Evolutionary conservation across 2,888 invertebrate species (phyloP), one percentile per base, ranked within the genome.

Genomic region (Megamerina dolium): DNA sequence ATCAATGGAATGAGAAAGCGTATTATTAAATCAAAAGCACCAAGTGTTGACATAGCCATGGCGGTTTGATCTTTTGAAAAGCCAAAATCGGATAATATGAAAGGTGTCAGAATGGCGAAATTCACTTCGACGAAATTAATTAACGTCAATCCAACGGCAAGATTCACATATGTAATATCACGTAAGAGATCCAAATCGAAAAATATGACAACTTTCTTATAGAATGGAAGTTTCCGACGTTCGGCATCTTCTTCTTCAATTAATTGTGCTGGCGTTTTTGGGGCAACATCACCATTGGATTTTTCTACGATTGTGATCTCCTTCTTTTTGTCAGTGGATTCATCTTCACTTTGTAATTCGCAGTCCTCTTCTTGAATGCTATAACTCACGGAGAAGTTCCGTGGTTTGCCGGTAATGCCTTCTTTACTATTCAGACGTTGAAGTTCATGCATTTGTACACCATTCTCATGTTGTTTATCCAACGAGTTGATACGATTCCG

Each of bases 21-120:
- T 3, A 81, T 75, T 21, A 75, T 64, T 44, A 84, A 76, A 59
- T 85, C 85, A 12, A 80, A 75, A 20, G 78, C 77, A 1, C 79
- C 85, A 46, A 85, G 66, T 31, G 81, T 64, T 1, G 85, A 84
- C 84, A 85, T 83, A 46, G 80, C 80, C 3, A 78, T 68, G 1
- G 85, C 84, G 1, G 80, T 78, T 65, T 84, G 48, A 8, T 45
- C 17, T 2, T 46, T 42, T 0, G 67, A 61, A 54, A 81, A 79
- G 8, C 80, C 77, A 58, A 80, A 80, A 51, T 83, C 84, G 20
- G 75, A 73, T 5, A 85, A 69, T 48, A 85, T 82, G 54, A 83
- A 84, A 1, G 85, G 84, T 0, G 84, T 85, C 41, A 85, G 58
- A 39, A 85, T 76, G n/a, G 85, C 82, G 61, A 85, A 85, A 61